Base-by-base conservation (phyloP, 2,888 invertebrate genomes). In the Suillia variegata region DNA sequence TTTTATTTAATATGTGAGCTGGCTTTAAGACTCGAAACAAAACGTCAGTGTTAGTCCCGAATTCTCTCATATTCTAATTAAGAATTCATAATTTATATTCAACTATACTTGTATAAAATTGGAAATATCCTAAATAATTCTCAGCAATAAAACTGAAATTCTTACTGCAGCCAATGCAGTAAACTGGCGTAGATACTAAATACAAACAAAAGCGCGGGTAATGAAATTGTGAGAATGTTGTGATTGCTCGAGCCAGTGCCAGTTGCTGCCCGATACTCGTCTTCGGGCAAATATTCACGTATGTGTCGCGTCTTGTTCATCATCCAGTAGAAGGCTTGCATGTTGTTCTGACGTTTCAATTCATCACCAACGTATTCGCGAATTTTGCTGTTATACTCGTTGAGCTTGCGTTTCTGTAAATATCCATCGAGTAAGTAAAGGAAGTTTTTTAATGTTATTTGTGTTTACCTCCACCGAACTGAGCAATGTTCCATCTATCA, bases 291-390 rank as follows among this genome's bases (percentile, higher is more conserved):
- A 62, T 83, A 81, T 72, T 87, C 87, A 54, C 87, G 86, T 82
- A 93, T 85, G 73, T 86, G 86, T 61, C 86, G 83, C 10, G 93
- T 94, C 79, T 92, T 91, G 70, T 88, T 88, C 87, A 91, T 88
- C 89, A 94, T 89, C 94, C 94, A 94, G 71, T 89, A 87, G 77
- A 89, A 91, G 1, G 89, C 92, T 62, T 87, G 86, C 80, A 87
- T 88, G 67, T 88, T 86, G 1, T 87, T 87, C 74, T 88, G 88
- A 34, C 83, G 85, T 71, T 89, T 89, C 42, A 94, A 82, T 74
- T 92, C 91, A 0, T 88, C 85, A 0, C 94, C 93, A 2, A 94
- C 89, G 50, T 86, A 83, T 59, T 86, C 85, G 33, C 91, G 85
- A 61, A 93, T 89, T 67, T 88, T 85, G 12, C 86, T 85, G 80